Evolutionary conservation across 2,797 vertebrate genomes (phyloP).

Genomic region (Benthosema pterotum): DNA sequence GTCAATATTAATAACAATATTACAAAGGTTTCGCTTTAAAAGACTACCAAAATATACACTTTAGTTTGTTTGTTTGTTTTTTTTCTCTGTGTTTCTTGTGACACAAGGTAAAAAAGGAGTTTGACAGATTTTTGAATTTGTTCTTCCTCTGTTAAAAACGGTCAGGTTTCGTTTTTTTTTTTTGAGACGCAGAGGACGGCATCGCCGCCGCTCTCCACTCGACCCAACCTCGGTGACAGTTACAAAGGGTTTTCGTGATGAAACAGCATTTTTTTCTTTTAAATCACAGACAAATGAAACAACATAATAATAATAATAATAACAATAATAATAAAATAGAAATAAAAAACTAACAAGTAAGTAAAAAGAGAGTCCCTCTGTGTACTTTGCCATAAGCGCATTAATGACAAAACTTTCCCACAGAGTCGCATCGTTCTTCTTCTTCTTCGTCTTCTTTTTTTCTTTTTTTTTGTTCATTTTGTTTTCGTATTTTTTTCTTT

Average conservation of each 20-base stretch:
- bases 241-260: constrained; percentile 59
- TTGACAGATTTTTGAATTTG: constrained; percentile 72
- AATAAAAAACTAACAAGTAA: constrained; percentile 60
- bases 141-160: constrained; percentile 75
- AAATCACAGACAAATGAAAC: constrained; percentile 70
- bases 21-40: constrained; percentile 83
- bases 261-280: constrained; percentile 50
- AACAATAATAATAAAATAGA: constrained; percentile 21
- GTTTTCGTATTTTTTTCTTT: constrained; percentile 40
- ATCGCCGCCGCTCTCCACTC: constrained; percentile 46
- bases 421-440: constrained; percentile 19
- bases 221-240: constrained; percentile 72
- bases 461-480: constrained; percentile 43
- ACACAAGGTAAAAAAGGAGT: constrained; percentile 66
- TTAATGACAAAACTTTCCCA: constrained; percentile 57
- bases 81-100: constrained; percentile 61
- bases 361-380: constrained; percentile 49
- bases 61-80: constrained; percentile 74
- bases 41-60: constrained; percentile 97
- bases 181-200: constrained; percentile 30
- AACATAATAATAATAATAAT: constrained; percentile 44
- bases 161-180: constrained; percentile 45
- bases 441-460: constrained; percentile 37
- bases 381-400: constrained; percentile 54
- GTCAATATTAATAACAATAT: constrained; percentile 84